phyloP scores from a whole-genome alignment of 2,113 vertebrate species.

The Hemibagrus wyckioides region DNA sequence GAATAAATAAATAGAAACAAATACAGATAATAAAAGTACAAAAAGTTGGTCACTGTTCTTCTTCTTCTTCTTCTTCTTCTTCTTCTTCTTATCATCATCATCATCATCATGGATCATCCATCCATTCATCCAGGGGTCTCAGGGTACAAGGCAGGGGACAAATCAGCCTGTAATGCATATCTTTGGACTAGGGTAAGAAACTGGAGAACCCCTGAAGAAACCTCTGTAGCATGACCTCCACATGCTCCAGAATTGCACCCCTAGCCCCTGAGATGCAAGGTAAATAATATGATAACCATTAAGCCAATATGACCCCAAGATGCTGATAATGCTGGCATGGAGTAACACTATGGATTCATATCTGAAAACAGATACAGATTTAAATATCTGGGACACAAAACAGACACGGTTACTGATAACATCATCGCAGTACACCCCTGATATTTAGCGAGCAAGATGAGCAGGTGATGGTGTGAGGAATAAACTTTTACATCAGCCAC shows the following conservation, averaged over 20 bases:
- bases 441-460: background rate
- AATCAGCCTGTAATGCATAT: no score
- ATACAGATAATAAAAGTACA: background rate
- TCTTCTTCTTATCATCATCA: no score
- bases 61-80: background rate
- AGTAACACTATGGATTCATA: background rate
- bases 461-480: background rate
- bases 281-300: no score
- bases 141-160: no score
- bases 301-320: background rate
- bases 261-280: no score
- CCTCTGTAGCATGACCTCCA: no score
- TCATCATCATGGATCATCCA: background rate
- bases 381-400: background rate
- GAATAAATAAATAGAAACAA: background rate
- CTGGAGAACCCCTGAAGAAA: no score
- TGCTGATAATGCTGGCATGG: background rate
- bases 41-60: background rate
- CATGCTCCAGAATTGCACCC: no score
- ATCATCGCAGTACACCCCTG: background rate
- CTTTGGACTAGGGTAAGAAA: no score
- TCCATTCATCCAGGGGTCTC: no score
- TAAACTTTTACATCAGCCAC: background rate
- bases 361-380: background rate
- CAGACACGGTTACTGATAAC: background rate